Evolutionary conservation across 1,140 invertebrate species (phyloP), one percentile per base, ranked within the genome.

Genomic region (Drosophila seguyi): DNA sequence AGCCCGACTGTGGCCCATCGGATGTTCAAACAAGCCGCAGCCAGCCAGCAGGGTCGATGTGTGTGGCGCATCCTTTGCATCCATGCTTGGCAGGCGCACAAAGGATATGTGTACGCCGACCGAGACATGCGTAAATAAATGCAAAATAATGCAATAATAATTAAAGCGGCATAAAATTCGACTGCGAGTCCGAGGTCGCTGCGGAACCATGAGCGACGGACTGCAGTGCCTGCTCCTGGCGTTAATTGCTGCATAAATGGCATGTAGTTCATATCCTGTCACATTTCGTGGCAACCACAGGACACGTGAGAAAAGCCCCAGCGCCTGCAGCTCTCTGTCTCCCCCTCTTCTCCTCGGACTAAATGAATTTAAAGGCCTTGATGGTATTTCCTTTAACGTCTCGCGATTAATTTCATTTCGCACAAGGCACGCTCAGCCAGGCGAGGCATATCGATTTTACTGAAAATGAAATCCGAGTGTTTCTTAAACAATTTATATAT

Each of bases 111-210:
- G 50, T 10, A 25, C 13, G 41, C 31, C 44, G 58, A 16, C 50
- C 39, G 62, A 59, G 45, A 62, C 52, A 75, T 53, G 76, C 61
- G 84, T 90, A 84, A 88, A 87, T 84, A 90, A 87, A 84, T 87
- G 84, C 72, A 90, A 88, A 85, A 85, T 90, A 88, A 90, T 90
- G 78, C 80, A 90, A 88, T 88, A 90, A 90, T 90, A 81, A 90
- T 88, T 90, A 85, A 88, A 85, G 80, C 72, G 61, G 73, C 53
- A 75, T 67, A 71, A 69, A 80, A 73, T 67, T 50, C 68, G 36
- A 42, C 22, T 31, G 10, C 25, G 18, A 53, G 50, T 3, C 6
- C 27, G 25, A 34, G 31, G 42, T 68, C 27, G 57, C 14, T 20
- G 44, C 44, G 8, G 60, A 36, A 65, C 48, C 58, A 38, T 48